Conservation (phyloP, 2,888 invertebrate genomes). For the Muscina levida region DNA sequence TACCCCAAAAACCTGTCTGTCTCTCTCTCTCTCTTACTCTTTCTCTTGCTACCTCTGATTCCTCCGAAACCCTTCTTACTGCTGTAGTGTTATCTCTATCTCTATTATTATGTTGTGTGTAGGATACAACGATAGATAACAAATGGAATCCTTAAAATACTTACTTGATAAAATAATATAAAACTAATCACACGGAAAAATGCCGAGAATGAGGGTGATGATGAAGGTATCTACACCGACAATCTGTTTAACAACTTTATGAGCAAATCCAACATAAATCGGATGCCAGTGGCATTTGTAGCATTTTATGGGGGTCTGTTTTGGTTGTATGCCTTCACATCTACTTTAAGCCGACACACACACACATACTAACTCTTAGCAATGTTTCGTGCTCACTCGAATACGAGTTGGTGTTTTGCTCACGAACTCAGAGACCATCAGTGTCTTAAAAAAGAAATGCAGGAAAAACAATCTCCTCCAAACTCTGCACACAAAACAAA, state of each 20-base stretch:
- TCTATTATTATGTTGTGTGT: neutral
- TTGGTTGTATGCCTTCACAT: slow-evolving; percentile 25
- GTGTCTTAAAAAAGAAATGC: slow-evolving; percentile 29
- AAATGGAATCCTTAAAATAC: slow-evolving; percentile 78
- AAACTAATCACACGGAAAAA: slow-evolving; percentile 77
- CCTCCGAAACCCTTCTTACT: too few species aligned
- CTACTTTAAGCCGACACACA: slow-evolving; percentile 37
- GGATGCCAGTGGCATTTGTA: slow-evolving; percentile 72
- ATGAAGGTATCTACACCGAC: slow-evolving; percentile 77
- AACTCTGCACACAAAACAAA: slow-evolving; percentile 61
- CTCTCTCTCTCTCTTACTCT: neutral
- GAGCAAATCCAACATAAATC: slow-evolving; percentile 78
- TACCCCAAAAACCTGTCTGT: too few species aligned
- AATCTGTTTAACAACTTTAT: slow-evolving; percentile 79
- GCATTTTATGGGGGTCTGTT: slow-evolving; percentile 23
- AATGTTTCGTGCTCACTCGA: neutral
- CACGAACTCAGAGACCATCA: neutral
- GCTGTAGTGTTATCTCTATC: neutral
- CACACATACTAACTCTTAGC: too few species aligned
- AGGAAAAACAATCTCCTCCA: slow-evolving; percentile 32
- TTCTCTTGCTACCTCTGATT: neutral
- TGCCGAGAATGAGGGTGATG: slow-evolving; percentile 54
- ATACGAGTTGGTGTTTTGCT: slow-evolving; percentile 14
- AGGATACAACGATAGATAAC: too few species aligned
- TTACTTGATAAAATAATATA: slow-evolving; percentile 78